phyloP scores from a whole-genome alignment of 2,113 vertebrate genomes.

The Nothobranchius kuhntae region DNA sequence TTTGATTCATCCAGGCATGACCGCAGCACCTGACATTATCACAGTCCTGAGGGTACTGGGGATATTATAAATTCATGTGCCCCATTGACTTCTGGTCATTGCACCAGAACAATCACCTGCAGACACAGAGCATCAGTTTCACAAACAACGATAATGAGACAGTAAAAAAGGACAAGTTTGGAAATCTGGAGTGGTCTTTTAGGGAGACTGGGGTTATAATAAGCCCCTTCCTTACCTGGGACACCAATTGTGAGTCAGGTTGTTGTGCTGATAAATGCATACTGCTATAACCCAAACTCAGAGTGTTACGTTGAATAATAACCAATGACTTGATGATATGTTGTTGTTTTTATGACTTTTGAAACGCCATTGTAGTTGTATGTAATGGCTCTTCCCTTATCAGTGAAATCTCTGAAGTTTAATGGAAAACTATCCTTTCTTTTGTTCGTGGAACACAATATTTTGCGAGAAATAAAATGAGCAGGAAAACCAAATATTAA shows the following conservation, averaged over 20 bases:
- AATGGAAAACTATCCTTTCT: too few relatives aligned
- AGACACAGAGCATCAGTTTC: conserved; percentile 15
- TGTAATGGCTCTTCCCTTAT: too few relatives aligned
- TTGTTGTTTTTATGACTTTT: too few relatives aligned
- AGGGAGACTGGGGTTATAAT: conserved; percentile 39
- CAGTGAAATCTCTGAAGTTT: too few relatives aligned
- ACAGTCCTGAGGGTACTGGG: conserved; percentile 35
- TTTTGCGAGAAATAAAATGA: too few relatives aligned
- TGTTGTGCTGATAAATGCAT: too few relatives aligned
- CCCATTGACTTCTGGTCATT: conserved; percentile 60
- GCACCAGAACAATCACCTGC: conserved; percentile 45
- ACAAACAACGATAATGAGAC: conserved; percentile 36
- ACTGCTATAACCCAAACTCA: too few relatives aligned
- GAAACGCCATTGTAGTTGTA: too few relatives aligned
- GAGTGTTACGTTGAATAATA: too few relatives aligned
- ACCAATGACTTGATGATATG: too few relatives aligned
- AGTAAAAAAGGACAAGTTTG: conserved; percentile 10
- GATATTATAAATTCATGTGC: conserved; percentile 69
- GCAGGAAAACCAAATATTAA: too few relatives aligned
- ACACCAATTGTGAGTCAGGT: conserved; percentile 11
- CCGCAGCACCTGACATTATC: conserved; percentile 67
- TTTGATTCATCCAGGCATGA: conserved; percentile 61
- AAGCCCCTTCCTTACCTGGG: conserved; percentile 46
- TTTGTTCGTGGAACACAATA: too few relatives aligned
- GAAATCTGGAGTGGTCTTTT: conserved; percentile 19